A percentile compares a stretch with the other conserved stretches of the same genome.
Conservation (phyloP, 23 tunicate genomes). For the Phallusia fumigata region DNA sequence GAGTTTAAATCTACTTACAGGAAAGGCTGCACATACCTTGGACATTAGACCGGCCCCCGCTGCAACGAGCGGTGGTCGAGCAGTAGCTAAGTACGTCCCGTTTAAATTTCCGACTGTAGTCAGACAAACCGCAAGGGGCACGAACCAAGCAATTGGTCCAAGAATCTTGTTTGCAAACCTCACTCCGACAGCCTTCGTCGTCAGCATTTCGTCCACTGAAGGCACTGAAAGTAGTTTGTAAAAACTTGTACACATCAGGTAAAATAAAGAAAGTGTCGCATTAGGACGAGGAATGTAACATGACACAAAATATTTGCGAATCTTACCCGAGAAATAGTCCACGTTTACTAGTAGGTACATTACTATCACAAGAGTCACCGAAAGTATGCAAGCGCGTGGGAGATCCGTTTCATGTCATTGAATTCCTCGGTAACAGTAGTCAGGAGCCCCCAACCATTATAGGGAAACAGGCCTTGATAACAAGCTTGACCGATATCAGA, state of each 20-base stretch:
- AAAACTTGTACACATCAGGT: neutral
- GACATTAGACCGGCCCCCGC: constrained; percentile 49
- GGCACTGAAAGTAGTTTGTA: constrained; percentile 27
- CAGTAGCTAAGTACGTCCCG: constrained; percentile 34
- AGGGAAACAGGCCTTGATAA: constrained; percentile 54
- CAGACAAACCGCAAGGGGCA: constrained; percentile 47
- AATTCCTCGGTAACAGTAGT: constrained; percentile 42
- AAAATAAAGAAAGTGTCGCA: too few species aligned
- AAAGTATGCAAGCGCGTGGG: constrained; percentile 23
- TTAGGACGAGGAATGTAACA: too few species aligned
- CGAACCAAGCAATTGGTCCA: constrained; percentile 33
- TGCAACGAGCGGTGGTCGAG: constrained; percentile 35
- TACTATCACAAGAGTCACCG: constrained; percentile 18
- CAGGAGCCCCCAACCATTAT: constrained; percentile 33
- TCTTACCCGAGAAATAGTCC: constrained; percentile 64
- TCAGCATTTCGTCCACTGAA: constrained; percentile 38
- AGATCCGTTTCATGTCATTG: constrained; percentile 28
- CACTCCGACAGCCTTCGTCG: constrained; percentile 60
- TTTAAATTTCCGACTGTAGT: constrained; percentile 50
- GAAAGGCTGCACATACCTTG: constrained; percentile 10
- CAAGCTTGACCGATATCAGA: neutral
- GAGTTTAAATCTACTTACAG: neutral
- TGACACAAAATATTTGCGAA: too few species aligned
- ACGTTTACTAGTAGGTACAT: constrained; percentile 51
- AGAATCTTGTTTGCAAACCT: constrained; percentile 37